A percentile compares a stretch with the other conserved stretches of the same genome.
phyloP scores from a whole-genome alignment of 1,140 invertebrate species.

The Globodera ellingtonae region DNA sequence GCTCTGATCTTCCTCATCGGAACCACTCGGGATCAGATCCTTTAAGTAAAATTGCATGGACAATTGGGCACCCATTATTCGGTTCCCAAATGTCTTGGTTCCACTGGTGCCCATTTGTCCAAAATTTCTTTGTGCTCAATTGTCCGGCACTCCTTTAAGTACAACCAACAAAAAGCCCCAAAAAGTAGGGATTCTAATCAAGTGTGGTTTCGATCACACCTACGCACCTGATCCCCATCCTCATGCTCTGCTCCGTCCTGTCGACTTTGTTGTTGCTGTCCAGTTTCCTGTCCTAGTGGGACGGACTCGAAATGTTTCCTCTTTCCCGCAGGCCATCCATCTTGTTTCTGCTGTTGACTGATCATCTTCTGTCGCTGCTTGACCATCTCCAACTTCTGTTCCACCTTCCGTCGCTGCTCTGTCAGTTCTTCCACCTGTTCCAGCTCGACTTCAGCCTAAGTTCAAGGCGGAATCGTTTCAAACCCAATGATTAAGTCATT shows the following conservation, averaged over 20 bases:
- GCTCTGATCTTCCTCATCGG: slow-evolving; percentile 20
- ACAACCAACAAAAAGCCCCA: not conserved
- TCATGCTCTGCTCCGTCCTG: slow-evolving; percentile 6
- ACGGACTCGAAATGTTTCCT: slow-evolving; percentile 19
- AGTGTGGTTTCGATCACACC: not conserved
- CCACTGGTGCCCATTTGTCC: no score
- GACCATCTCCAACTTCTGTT: slow-evolving; percentile 58
- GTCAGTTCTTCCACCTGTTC: slow-evolving; percentile 45
- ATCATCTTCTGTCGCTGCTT: slow-evolving; percentile 19
- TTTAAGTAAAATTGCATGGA: slow-evolving; percentile 16
- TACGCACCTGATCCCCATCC: slow-evolving; percentile 1
- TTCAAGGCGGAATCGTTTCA: no score
- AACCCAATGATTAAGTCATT: no score
- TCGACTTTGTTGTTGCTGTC: slow-evolving; percentile 15
- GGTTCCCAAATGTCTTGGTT: no score
- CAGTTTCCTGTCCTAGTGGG: not conserved
- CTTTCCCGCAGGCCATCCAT: slow-evolving; percentile 3
- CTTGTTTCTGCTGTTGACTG: not conserved
- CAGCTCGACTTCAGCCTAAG: slow-evolving; percentile 41
- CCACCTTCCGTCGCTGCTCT: slow-evolving; percentile 67
- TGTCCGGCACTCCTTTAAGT: not conserved
- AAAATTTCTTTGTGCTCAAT: no score
- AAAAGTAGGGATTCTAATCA: not conserved
- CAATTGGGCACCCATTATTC: not conserved
- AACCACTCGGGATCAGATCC: slow-evolving; percentile 36